These are phyloP conservation scores for Agyllia agylla DNA, from an alignment of 2,888 invertebrate genomes.

Conservation along the genomic window DNA sequence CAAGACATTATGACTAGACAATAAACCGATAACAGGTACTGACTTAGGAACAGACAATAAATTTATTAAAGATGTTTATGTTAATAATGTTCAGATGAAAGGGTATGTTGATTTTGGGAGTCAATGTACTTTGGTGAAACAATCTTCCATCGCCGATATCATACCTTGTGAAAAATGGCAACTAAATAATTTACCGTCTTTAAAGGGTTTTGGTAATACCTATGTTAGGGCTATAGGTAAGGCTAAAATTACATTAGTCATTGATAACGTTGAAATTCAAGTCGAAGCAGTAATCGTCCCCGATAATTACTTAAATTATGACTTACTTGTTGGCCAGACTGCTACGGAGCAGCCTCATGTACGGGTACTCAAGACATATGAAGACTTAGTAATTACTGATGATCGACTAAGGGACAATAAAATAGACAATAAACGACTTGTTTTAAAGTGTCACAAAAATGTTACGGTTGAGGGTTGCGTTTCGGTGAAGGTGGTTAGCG, in stretches of 20 bases:
- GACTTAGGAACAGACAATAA: not conserved
- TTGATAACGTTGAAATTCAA: not conserved
- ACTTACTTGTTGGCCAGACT: not conserved
- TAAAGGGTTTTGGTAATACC: not conserved
- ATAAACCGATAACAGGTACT: not conserved
- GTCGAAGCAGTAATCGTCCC: not conserved
- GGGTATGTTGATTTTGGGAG: not conserved
- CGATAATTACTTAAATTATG: not conserved
- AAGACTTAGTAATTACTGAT: not conserved
- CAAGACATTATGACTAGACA: not conserved
- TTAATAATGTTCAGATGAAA: not conserved
- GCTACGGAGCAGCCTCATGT: not conserved
- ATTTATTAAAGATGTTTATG: not conserved
- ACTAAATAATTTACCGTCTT: not conserved
- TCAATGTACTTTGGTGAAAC: not conserved
- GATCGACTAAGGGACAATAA: not conserved
- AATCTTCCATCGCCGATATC: not conserved
- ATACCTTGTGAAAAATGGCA: not conserved
- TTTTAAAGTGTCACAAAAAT: not conserved
- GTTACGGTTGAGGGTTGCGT: not conserved
- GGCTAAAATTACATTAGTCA: not conserved
- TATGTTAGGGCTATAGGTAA: not conserved
- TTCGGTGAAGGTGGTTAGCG: not conserved
- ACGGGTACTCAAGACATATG: not conserved
- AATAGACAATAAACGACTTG: not conserved